Conservation (phyloP, 2,797 vertebrate genomes). For the Catostomus latipinnis region DNA sequence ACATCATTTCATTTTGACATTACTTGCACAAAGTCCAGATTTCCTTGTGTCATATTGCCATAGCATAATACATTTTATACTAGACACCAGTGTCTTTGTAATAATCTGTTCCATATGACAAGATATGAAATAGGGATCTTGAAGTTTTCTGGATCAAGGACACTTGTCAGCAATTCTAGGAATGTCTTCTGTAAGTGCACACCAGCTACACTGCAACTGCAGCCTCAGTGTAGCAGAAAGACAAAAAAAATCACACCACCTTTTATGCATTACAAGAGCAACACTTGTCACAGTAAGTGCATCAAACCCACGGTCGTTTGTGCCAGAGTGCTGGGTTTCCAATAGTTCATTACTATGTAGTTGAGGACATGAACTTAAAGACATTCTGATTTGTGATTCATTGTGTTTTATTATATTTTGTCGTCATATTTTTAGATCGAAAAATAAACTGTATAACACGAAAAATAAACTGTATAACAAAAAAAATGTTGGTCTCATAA, state of each 20-base stretch:
- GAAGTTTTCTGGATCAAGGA: constrained; percentile 47
- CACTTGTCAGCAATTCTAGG: constrained; percentile 38
- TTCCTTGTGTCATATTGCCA: constrained; percentile 36
- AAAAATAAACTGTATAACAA: constrained; percentile 71
- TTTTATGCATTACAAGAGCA: constrained; percentile 39
- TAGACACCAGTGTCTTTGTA: constrained; percentile 62
- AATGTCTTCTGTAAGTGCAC: constrained; percentile 45
- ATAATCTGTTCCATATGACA: constrained; percentile 44
- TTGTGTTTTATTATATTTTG: constrained; percentile 66
- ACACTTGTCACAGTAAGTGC: constrained; percentile 45
- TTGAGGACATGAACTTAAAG: constrained; percentile 57
- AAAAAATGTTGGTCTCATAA: constrained; percentile 28
- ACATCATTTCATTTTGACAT: constrained; percentile 40
- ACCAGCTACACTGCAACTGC: constrained; percentile 53
- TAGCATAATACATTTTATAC: constrained; percentile 59
- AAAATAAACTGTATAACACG: constrained; percentile 71
- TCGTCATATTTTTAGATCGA: constrained; percentile 69
- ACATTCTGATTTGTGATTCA: constrained; percentile 66
- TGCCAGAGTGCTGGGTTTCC: constrained; percentile 57
- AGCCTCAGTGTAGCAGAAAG: constrained; percentile 39
- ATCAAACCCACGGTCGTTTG: constrained; percentile 54
- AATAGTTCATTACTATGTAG: constrained; percentile 55
- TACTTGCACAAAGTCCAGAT: constrained; percentile 58
- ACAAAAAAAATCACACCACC: constrained; percentile 38
- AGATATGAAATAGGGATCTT: constrained; percentile 39